phyloP scores from a whole-genome alignment of 2,888 invertebrate genomes.

The Caenorhabditis sp. region DNA sequence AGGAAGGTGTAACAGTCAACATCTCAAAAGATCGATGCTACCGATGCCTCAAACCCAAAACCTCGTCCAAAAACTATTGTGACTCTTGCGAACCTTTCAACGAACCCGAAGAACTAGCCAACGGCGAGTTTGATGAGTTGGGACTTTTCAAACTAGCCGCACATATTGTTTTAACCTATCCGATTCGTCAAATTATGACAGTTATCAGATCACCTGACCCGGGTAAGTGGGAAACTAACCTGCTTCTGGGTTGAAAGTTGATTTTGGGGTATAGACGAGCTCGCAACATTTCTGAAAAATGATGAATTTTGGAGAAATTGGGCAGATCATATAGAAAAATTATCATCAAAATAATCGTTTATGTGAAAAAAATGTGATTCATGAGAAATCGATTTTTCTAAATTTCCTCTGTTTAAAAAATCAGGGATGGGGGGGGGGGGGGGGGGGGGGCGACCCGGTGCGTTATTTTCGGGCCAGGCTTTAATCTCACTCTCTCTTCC shows the following conservation, averaged over 20 bases:
- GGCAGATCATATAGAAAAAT: too few species aligned
- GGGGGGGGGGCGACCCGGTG: too few species aligned
- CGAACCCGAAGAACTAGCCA: constrained; percentile 26
- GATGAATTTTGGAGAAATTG: too few species aligned
- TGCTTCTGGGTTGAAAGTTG: background rate
- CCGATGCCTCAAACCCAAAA: constrained; percentile 18
- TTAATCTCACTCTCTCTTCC: too few species aligned
- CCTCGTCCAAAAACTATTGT: constrained; percentile 5
- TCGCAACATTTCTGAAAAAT: too few species aligned
- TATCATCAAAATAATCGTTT: too few species aligned
- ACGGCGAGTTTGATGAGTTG: constrained; percentile 21
- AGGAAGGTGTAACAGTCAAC: constrained; percentile 39
- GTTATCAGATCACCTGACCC: constrained; percentile 6
- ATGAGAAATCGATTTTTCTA: too few species aligned
- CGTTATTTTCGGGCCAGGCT: too few species aligned
- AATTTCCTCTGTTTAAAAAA: too few species aligned
- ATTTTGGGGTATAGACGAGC: background rate
- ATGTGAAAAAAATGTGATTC: too few species aligned
- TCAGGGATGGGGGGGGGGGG: too few species aligned
- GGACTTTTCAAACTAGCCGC: constrained; percentile 43
- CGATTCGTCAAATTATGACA: constrained; percentile 11
- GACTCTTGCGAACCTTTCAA: constrained; percentile 14
- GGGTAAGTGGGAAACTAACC: background rate
- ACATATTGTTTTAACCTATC: constrained; percentile 28
- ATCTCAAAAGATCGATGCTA: constrained; percentile 20